Evolutionary conservation across 2,113 vertebrate genomes (phyloP), one percentile per base, ranked within the genome.

Genomic region (Cephalopterus ornatus): DNA sequence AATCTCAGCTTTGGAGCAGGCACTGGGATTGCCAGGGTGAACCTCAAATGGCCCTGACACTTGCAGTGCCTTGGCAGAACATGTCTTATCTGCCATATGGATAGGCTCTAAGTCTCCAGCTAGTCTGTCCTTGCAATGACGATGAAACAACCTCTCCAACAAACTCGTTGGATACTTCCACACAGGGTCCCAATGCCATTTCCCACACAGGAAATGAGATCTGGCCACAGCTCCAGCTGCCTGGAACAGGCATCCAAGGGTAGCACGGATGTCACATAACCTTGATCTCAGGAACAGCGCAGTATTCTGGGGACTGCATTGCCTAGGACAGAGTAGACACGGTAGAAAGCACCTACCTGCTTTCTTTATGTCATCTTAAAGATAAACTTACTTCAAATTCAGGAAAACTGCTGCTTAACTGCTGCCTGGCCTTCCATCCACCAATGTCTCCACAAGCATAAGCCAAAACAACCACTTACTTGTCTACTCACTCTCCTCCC

Each of bases 31-130:
- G 53, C 37, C 59, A 78, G 32, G 15, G 42, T 71, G 47, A 82
- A 87, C 52, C 65, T 89, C 85, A 59, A 50, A 74, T 2, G 33
- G 77, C 53, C 6, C 6, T 5, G 22, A 49, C 73, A n/a, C 70
- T 93, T 47, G 58, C 50, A 84, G 84, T 59, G 70, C 89, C 61
- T 89, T 93, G 77, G 92, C 84, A 95, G 56, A 67, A 87, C 19
- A 19, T 2, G 7, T 30, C 80, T 71, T 35, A 78, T 19, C 61
- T 37, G 73, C 92, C 87, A 78, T 81, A 95, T 77, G 93, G 89
- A 55, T 2, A 71, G 55, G 24, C 14, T 37, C 41, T 26, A 63
- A 66, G 23, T 15, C 42, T 85, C 73, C 93, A 94, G 42, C 32
- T 12, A 77, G 50, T 16, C 44, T 67, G 47, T 55, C 39, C 65